A percentile compares a stretch with the other conserved stretches of the same genome.
Evolutionary conservation across 2,113 vertebrate genomes (phyloP).

Genomic region (Zosterops hypoxanthus): DNA sequence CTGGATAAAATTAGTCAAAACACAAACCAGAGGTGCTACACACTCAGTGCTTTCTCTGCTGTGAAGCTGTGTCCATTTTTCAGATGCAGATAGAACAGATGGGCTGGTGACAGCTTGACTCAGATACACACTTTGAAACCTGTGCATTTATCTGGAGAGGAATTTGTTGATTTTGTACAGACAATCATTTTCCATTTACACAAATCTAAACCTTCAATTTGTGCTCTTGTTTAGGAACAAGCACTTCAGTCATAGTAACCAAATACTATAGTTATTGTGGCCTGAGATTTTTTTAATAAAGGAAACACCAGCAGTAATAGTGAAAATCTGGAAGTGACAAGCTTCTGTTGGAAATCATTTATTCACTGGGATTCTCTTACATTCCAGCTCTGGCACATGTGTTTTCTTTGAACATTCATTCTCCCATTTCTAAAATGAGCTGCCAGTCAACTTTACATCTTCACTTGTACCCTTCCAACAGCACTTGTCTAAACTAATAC

Average conservation of each 20-base stretch:
- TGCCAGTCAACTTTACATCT: not conserved
- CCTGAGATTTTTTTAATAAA: not conserved
- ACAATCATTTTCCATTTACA: not conserved
- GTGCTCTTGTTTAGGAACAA: not conserved
- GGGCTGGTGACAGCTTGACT: not conserved
- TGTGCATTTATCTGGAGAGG: not conserved
- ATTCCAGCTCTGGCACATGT: rapidly evolving
- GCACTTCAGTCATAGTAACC: not conserved
- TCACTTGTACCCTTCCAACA: not conserved
- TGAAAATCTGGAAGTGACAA: not conserved
- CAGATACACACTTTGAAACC: not conserved
- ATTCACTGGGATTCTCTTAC: not conserved
- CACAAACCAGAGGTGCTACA: not conserved
- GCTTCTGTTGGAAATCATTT: not conserved
- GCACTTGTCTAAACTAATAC: not conserved
- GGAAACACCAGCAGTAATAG: not conserved
- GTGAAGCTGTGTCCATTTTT: rapidly evolving
- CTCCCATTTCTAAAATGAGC: not conserved
- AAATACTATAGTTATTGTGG: not conserved
- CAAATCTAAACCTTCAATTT: not conserved
- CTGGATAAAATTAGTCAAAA: not conserved
- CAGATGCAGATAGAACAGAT: not conserved
- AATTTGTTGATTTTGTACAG: not conserved
- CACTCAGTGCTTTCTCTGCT: not conserved
- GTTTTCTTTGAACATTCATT: not conserved